Percentiles rank a stretch among this genome's conserved stretches.
Evolutionary conservation across 2,797 vertebrate species (phyloP).

Genomic region (Rhinoraja longicauda): DNA sequence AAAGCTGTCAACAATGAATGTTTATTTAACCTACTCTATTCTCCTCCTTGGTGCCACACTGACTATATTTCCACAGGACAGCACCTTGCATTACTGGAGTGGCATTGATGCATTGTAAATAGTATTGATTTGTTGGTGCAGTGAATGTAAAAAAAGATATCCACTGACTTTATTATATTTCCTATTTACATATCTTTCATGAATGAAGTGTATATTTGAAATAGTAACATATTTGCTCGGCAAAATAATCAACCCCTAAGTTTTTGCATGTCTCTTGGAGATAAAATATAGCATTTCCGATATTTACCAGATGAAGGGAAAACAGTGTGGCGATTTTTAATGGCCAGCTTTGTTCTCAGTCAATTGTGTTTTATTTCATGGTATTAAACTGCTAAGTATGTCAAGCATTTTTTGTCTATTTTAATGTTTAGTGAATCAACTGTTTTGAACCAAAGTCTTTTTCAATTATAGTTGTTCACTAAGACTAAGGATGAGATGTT

Average conservation of each 20-base stretch:
- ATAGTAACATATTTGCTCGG: not conserved
- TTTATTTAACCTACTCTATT: not conserved
- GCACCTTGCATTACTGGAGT: too few relatives aligned
- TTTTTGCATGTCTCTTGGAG: not conserved
- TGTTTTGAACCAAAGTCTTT: not conserved
- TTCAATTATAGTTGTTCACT: not conserved
- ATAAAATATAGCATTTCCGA: not conserved
- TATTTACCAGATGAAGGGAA: not conserved
- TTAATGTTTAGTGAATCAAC: too few relatives aligned
- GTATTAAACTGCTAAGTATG: not conserved
- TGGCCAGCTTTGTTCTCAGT: not conserved
- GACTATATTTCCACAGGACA: not conserved
- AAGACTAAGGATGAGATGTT: not conserved
- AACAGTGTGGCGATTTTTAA: not conserved
- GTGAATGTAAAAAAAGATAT: too few relatives aligned
- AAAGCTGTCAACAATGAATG: not conserved
- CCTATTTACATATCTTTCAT: too few relatives aligned
- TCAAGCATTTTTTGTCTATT: not conserved
- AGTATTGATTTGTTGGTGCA: too few relatives aligned
- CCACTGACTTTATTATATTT: too few relatives aligned
- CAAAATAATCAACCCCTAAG: not conserved
- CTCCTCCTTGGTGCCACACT: constrained; percentile 8
- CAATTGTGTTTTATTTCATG: not conserved
- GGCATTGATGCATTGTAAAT: too few relatives aligned
- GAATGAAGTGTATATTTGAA: too few relatives aligned